Conservation (phyloP, 2,797 vertebrate genomes). For the Discoglossus pictus region DNA sequence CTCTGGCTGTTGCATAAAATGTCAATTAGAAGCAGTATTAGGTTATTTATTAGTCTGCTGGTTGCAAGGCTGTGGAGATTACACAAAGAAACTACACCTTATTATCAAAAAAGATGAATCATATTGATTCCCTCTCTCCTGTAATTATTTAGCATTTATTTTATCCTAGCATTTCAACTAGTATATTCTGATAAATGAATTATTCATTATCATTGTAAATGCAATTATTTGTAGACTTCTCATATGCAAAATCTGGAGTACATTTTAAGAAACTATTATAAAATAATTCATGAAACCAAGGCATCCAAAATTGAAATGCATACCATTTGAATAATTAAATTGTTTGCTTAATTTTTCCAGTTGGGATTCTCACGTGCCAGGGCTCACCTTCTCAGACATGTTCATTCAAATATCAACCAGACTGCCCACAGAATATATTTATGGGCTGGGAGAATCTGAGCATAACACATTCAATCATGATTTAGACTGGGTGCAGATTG, state of each 20-base stretch:
- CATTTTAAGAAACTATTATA: no score
- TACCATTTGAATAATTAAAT: no score
- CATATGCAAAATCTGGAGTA: no score
- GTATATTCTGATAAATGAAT: no score
- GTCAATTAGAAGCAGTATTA: neutral
- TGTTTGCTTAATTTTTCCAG: slow-evolving; percentile 62
- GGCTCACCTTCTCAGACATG: slow-evolving; percentile 87
- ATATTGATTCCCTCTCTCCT: neutral
- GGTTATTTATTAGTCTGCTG: neutral
- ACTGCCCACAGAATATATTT: slow-evolving; percentile 80
- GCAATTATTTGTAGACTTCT: no score
- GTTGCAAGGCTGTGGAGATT: neutral
- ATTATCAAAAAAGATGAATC: neutral
- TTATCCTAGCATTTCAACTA: no score
- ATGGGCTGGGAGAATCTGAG: slow-evolving; percentile 88
- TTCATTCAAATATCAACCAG: slow-evolving; percentile 91
- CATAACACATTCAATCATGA: slow-evolving; percentile 74
- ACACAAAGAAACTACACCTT: neutral
- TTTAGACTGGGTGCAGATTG: slow-evolving; percentile 84
- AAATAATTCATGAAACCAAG: no score
- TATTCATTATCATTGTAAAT: no score
- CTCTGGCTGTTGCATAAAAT: slow-evolving; percentile 12
- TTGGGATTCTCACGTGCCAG: slow-evolving; percentile 86
- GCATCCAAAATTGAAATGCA: no score
- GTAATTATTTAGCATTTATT: no score